phyloP scores from a whole-genome alignment of 2,113 vertebrate species.

The Cyrtonyx montezumae region DNA sequence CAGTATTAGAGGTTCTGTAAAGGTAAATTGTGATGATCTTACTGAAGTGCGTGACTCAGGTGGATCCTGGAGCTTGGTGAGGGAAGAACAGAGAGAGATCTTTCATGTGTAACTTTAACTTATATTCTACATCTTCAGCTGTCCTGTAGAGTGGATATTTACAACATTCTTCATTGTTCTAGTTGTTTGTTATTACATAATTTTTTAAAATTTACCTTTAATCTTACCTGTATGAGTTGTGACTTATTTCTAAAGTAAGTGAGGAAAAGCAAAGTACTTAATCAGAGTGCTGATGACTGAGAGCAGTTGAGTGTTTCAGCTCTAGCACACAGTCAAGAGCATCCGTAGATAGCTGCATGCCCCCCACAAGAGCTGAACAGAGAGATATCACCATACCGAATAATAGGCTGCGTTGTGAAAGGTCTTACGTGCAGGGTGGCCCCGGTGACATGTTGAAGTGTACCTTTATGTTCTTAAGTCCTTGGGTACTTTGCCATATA shows the following conservation, averaged over 20 bases:
- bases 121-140: background rate
- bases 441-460: background rate
- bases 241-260: background rate
- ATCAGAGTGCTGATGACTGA: background rate
- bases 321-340: background rate
- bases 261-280: background rate
- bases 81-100: background rate
- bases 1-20: background rate
- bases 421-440: fast-evolving
- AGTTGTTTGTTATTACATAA: background rate
- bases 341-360: background rate
- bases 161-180: background rate
- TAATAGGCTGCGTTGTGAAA: background rate
- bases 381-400: background rate
- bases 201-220: background rate
- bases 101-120: background rate
- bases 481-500: background rate
- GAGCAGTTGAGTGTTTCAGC: background rate
- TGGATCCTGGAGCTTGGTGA: background rate
- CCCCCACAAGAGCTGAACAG: background rate
- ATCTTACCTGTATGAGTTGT: background rate
- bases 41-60: background rate
- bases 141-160: background rate
- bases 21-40: background rate
- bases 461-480: background rate